Evolutionary conservation across 2,113 vertebrate species (phyloP).

Genomic region (Thalassoma bifasciatum): DNA sequence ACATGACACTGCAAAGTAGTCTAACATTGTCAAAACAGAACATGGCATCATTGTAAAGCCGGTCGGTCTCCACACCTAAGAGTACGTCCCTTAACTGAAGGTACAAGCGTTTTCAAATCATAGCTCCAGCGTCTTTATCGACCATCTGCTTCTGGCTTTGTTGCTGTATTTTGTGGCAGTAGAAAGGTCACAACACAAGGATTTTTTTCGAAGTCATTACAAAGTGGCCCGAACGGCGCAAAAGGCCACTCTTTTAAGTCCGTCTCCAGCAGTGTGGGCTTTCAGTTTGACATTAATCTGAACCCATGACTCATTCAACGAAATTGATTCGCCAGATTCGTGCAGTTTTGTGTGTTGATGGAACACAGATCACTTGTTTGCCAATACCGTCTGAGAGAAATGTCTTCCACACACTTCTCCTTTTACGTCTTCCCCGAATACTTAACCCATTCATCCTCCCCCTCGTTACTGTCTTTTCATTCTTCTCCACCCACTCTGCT

Average conservation of each 20-base stretch:
- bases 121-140: not conserved
- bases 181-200: conserved; percentile 32
- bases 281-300: conserved; percentile 19
- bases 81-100: conserved; percentile 20
- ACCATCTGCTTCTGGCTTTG: not conserved
- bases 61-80: conserved; percentile 23
- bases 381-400: conserved; percentile 28
- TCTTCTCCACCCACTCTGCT: conserved; percentile 55
- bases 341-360: conserved; percentile 22
- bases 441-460: conserved; percentile 43
- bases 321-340: conserved; percentile 49
- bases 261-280: conserved; percentile 27
- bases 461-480: conserved; percentile 54
- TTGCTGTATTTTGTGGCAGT: conserved; percentile 18
- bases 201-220: conserved; percentile 35
- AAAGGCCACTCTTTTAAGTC: conserved; percentile 47
- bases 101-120: not conserved
- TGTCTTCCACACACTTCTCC: conserved; percentile 20
- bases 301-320: conserved; percentile 11
- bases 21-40: conserved; percentile 57
- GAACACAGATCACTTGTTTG: conserved; percentile 54
- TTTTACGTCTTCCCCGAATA: conserved; percentile 12
- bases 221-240: conserved; percentile 34
- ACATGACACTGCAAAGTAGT: conserved; percentile 64
- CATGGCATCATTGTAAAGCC: conserved; percentile 59